phyloP scores from a whole-genome alignment of 2,113 vertebrate genomes.

The Cnemophilus loriae region DNA sequence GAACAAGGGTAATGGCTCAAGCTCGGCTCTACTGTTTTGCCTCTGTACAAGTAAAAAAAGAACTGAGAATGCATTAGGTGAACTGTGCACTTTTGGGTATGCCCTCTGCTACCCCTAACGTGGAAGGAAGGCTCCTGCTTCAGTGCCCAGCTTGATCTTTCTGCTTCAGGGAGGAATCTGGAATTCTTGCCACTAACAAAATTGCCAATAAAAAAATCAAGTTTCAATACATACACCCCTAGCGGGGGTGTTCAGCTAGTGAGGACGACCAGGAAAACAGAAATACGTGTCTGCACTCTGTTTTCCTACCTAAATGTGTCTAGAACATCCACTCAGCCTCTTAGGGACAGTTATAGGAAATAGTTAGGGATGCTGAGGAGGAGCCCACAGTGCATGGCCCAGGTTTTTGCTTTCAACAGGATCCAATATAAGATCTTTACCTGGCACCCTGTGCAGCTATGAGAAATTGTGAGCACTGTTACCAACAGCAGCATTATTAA shows the following conservation, averaged over 20 bases:
- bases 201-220: not conserved
- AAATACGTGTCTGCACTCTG: not conserved
- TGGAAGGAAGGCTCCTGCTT: not conserved
- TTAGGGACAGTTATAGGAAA: not conserved
- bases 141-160: not conserved
- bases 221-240: rapidly evolving
- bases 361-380: not conserved
- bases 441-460: not conserved
- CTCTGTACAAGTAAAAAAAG: not conserved
- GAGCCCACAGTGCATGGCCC: not conserved
- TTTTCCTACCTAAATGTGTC: not conserved
- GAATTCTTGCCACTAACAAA: not conserved
- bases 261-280: not conserved
- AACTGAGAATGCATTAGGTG: not conserved
- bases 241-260: not conserved
- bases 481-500: not conserved
- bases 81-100: not conserved
- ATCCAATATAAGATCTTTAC: not conserved
- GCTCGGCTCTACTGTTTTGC: too few species aligned
- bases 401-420: not conserved
- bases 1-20: not conserved
- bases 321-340: not conserved
- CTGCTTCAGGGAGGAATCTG: not conserved
- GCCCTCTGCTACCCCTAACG: not conserved
- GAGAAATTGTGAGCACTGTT: not conserved